Conservation (phyloP, 2,888 invertebrate species). For the Hybos culiciformis region DNA sequence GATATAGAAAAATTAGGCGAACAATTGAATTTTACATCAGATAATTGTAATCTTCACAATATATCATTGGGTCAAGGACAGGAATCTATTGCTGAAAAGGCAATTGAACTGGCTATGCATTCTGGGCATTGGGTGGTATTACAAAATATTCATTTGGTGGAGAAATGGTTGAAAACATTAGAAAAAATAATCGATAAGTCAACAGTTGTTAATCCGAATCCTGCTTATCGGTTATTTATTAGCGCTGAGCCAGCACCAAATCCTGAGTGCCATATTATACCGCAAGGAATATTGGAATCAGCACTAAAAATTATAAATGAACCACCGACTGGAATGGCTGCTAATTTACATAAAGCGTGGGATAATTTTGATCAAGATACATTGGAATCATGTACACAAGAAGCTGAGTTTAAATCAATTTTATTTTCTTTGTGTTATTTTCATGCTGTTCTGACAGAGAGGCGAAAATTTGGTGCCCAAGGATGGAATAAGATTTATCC, state of each 20-base stretch:
- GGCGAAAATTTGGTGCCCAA: constrained; percentile 88
- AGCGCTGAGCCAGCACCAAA: constrained; percentile 79
- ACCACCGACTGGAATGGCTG: constrained; percentile 89
- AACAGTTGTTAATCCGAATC: constrained; percentile 25
- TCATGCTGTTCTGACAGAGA: constrained; percentile 86
- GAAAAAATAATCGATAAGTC: constrained; percentile 82
- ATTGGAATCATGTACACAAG: constrained; percentile 81
- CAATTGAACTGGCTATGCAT: constrained; percentile 59
- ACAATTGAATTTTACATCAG: constrained; percentile 62
- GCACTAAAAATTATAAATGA: constrained; percentile 95
- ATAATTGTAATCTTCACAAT: constrained; percentile 73
- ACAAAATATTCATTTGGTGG: constrained; percentile 86
- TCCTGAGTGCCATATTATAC: constrained; percentile 50
- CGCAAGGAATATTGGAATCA: constrained; percentile 82
- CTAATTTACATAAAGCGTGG: constrained; percentile 86
- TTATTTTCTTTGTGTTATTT: constrained; percentile 87
- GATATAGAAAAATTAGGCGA: constrained; percentile 69
- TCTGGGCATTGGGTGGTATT: constrained; percentile 87
- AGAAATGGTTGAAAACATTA: constrained; percentile 71
- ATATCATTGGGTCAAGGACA: constrained; percentile 93
- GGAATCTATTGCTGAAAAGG: constrained; percentile 77
- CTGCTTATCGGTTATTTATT: constrained; percentile 56
- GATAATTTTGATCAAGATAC: constrained; percentile 88
- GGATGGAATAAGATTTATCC: constrained; percentile 80
- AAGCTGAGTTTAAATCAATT: constrained; percentile 84